phyloP scores from a whole-genome alignment of 2,797 vertebrate species.

The Spinibarbus caldwelli region DNA sequence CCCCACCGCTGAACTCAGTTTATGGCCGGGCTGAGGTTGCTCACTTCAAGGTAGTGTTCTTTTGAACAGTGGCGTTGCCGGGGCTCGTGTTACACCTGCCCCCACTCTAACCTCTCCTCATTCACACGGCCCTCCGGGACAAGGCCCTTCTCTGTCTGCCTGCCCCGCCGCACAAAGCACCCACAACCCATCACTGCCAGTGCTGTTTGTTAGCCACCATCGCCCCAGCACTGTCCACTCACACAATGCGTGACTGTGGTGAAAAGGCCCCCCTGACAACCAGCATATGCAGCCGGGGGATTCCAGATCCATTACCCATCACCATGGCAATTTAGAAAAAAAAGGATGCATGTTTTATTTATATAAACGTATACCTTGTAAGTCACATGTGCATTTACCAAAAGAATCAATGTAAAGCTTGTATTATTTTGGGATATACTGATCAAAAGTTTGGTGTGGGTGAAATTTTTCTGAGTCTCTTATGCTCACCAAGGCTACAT shows the following conservation, averaged over 20 bases:
- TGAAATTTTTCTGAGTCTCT: neutral
- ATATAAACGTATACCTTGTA: neutral
- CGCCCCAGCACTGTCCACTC: slow-evolving; percentile 50
- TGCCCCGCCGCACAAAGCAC: slow-evolving; percentile 45
- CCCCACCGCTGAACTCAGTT: slow-evolving; percentile 68
- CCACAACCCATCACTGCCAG: slow-evolving; percentile 58
- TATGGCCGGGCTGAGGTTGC: slow-evolving; percentile 71
- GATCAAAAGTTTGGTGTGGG: neutral
- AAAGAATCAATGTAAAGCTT: neutral
- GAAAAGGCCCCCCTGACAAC: slow-evolving; percentile 43
- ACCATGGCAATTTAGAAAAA: slow-evolving; percentile 66
- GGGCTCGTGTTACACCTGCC: slow-evolving; percentile 70
- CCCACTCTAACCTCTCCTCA: slow-evolving; percentile 58
- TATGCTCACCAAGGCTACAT: no score
- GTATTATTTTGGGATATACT: neutral
- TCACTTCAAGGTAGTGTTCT: slow-evolving; percentile 66
- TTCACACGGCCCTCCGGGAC: slow-evolving; percentile 59
- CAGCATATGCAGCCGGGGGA: slow-evolving; percentile 54
- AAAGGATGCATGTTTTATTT: slow-evolving; percentile 42
- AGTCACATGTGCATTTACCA: no score
- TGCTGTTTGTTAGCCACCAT: slow-evolving; percentile 67
- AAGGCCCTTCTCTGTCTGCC: slow-evolving; percentile 58
- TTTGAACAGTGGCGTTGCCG: slow-evolving; percentile 51
- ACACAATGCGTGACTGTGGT: slow-evolving; percentile 48
- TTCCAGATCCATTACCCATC: slow-evolving; percentile 64